phyloP scores from a whole-genome alignment of 2,888 invertebrate genomes.

The Phalangium opilio region DNA sequence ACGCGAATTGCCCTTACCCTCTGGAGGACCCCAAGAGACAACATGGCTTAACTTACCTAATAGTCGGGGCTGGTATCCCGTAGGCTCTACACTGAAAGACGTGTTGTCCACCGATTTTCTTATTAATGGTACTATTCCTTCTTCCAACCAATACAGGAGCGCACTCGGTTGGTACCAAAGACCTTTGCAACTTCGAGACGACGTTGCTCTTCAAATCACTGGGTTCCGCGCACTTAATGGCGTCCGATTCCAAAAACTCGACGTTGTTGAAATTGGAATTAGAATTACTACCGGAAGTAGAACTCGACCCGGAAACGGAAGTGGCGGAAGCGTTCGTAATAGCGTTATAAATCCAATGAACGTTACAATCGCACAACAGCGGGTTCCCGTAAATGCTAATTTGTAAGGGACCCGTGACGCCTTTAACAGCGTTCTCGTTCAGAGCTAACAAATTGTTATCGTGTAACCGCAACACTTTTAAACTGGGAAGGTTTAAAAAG shows the following conservation, averaged over 20 bases:
- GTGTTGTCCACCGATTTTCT: slow-evolving; percentile 17
- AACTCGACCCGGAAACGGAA: slow-evolving; percentile 9
- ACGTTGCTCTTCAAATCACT: slow-evolving; percentile 20
- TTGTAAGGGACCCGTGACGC: slow-evolving; percentile 24
- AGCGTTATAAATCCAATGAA: slow-evolving; percentile 22
- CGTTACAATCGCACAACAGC: slow-evolving; percentile 35
- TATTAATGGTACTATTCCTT: slow-evolving; percentile 12
- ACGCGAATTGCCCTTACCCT: no score
- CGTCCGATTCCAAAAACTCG: slow-evolving; percentile 24
- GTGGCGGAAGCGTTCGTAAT: slow-evolving; percentile 8
- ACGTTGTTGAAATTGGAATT: no score
- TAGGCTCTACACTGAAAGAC: slow-evolving; percentile 30
- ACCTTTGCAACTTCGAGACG: slow-evolving; percentile 22
- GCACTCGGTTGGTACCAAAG: slow-evolving; percentile 22
- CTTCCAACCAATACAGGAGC: slow-evolving; percentile 19
- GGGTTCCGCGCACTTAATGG: slow-evolving; percentile 29
- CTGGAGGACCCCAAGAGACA: no score
- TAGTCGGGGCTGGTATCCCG: slow-evolving; percentile 31
- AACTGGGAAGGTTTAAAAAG: slow-evolving; percentile 28
- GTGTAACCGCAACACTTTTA: slow-evolving; percentile 30
- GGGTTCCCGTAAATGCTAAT: slow-evolving; percentile 31
- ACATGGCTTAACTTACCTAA: slow-evolving; percentile 17
- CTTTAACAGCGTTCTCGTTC: slow-evolving; percentile 25
- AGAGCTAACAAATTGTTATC: slow-evolving; percentile 32
- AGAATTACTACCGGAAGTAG: no score